Evolutionary conservation across 2,113 vertebrate genomes (phyloP).

Genomic region (Oreochromis niloticus): DNA sequence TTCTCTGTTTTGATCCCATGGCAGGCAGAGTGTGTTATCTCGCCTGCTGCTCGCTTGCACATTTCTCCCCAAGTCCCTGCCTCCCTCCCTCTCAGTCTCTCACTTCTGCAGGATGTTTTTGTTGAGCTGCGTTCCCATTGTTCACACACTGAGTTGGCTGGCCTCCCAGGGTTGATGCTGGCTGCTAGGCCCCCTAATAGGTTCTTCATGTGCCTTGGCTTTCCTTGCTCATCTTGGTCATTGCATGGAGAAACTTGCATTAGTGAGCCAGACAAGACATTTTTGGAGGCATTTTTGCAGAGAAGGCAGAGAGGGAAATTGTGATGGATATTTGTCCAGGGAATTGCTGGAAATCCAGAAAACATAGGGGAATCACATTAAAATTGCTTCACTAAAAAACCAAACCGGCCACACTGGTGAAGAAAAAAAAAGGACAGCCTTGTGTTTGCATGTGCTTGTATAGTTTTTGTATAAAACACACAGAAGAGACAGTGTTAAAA

Average conservation of each 20-base stretch:
- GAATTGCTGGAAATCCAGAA: neutral
- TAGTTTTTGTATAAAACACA: neutral
- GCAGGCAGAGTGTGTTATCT: slow-evolving; percentile 27
- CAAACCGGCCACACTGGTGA: neutral
- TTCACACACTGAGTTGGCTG: slow-evolving; percentile 72
- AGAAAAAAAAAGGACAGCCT: neutral
- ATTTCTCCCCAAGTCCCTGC: slow-evolving; percentile 10
- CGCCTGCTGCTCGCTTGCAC: slow-evolving; percentile 14
- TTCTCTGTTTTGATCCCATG: slow-evolving; percentile 45
- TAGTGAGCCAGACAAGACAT: slow-evolving; percentile 25
- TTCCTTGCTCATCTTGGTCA: slow-evolving; percentile 38
- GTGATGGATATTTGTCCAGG: neutral
- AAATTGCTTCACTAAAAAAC: neutral
- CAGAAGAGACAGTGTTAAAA: neutral
- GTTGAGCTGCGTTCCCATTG: slow-evolving; percentile 78
- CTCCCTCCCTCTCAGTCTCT: slow-evolving; percentile 43
- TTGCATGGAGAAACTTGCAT: neutral
- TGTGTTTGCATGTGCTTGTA: neutral
- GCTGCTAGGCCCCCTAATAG: slow-evolving; percentile 74
- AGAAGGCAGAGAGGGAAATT: neutral
- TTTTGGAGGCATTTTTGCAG: slow-evolving; percentile 1
- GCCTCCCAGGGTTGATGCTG: slow-evolving; percentile 67
- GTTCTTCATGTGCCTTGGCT: slow-evolving; percentile 76
- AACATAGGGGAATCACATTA: neutral
- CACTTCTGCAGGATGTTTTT: slow-evolving; percentile 79